Base-by-base conservation (phyloP, 1,140 invertebrate species). In the Pantala flavescens region DNA sequence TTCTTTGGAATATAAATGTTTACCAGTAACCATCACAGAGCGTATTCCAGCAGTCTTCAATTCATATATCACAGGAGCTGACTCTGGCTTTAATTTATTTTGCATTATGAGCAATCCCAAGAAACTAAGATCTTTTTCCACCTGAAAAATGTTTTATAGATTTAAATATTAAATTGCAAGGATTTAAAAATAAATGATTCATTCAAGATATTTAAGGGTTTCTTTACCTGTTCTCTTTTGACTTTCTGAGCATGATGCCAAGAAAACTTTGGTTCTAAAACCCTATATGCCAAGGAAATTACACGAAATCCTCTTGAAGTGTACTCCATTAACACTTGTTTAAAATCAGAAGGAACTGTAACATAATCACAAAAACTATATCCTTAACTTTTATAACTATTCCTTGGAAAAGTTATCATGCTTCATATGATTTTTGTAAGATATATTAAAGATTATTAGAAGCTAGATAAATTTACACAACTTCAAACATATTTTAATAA, bases 11-110 rank as follows among this genome's bases (percentile, higher is more conserved):
- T n/a, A n/a, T n/a, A n/a, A n/a, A 36, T 36, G 9, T 9, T 36
- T 78, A 91, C 91, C 95, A 77, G 96, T 98, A 0, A 97, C 93
- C 95, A 98, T 98, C 42, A 97, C 88, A 49, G 91, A 91, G 72
- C 93, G 87, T 78, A 98, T 93, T 76, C 91, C 87, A 1, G 95
- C 95, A 43, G 88, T 84, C 70, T 90, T 89, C n/a, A 97, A 83
- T 71, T 89, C 85, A 72, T 85, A 83, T 23, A 96, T 93, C 0
- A 94, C 88, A 14, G 87, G 87, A 42, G 87, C 88, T 0, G 93
- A 95, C 81, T 96, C 91, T 0, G 90, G 88, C 83, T 97, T 97
- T 71, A 97, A 84, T 76, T 92, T 88, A 82, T 98, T 98, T 81
- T 96, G 94, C 87, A 97, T 89, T 73, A 97, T 88, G 72, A 98